Evolutionary conservation across 2,113 vertebrate genomes (phyloP).

Genomic region (Nothobranchius furzeri): DNA sequence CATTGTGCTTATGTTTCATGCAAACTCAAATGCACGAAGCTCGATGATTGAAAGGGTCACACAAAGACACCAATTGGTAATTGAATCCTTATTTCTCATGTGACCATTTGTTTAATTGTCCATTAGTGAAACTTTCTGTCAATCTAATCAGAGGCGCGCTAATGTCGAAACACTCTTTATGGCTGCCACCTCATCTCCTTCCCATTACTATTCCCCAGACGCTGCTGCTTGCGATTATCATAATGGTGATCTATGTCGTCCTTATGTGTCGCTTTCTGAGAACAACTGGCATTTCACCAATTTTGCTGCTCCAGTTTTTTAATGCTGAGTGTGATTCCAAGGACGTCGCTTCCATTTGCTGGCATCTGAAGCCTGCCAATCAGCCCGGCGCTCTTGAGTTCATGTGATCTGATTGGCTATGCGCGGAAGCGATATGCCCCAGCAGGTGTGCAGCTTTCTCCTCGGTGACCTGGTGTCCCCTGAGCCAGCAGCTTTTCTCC

Average conservation of each 20-base stretch:
- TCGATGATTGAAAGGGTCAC: slow-evolving; percentile 38
- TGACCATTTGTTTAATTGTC: slow-evolving; percentile 74
- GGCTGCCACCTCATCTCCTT: slow-evolving; percentile 72
- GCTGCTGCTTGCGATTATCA: slow-evolving; percentile 66
- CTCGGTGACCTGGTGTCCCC: slow-evolving; percentile 50
- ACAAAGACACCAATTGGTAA: slow-evolving; percentile 52
- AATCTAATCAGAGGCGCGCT: slow-evolving; percentile 67
- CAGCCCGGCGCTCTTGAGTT: slow-evolving; percentile 48
- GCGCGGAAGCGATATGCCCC: slow-evolving; percentile 23
- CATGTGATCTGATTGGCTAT: slow-evolving; percentile 43
- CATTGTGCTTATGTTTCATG: neutral
- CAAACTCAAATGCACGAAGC: slow-evolving; percentile 18
- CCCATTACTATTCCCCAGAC: slow-evolving; percentile 76
- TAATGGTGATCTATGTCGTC: slow-evolving; percentile 77
- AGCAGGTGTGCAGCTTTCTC: slow-evolving; percentile 24
- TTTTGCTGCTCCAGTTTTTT: slow-evolving; percentile 63
- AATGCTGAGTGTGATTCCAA: slow-evolving; percentile 60
- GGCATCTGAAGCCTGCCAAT: slow-evolving; percentile 65
- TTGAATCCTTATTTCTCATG: slow-evolving; percentile 65
- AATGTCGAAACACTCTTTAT: slow-evolving; percentile 72
- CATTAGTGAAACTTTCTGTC: slow-evolving; percentile 73
- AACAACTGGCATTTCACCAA: slow-evolving; percentile 71
- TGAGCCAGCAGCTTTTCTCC: slow-evolving; percentile 59
- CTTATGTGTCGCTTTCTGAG: slow-evolving; percentile 67
- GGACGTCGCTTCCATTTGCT: slow-evolving; percentile 61